Percentiles rank a stretch among this genome's conserved stretches.
These are phyloP conservation scores for Ginglymostoma cirratum DNA, from an alignment of 2,113 vertebrate genomes.

Conservation along the genomic window DNA sequence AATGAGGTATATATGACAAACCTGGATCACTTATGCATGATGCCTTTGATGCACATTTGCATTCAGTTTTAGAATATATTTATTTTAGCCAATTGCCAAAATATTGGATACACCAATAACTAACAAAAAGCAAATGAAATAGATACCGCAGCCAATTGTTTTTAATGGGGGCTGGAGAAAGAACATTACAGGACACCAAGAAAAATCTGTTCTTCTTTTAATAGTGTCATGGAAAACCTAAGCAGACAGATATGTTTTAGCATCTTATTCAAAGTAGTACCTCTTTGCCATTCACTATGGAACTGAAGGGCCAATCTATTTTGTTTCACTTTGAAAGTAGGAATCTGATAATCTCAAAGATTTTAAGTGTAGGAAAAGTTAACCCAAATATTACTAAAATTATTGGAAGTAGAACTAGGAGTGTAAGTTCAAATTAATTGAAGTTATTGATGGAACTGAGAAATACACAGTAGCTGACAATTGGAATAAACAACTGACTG, in stretches of 20 bases:
- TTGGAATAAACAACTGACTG: not conserved
- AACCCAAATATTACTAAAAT: not conserved
- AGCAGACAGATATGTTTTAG: not conserved
- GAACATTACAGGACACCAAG: not conserved
- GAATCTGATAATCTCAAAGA: not conserved
- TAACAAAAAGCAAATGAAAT: not conserved
- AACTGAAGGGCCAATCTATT: not conserved
- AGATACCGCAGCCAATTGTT: not conserved
- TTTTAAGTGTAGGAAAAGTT: not conserved
- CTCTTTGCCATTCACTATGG: not conserved
- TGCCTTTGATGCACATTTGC: not conserved
- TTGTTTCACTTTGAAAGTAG: not conserved
- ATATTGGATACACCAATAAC: not conserved
- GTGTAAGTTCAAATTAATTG: not conserved
- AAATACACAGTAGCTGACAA: not conserved
- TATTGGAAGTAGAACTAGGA: not conserved
- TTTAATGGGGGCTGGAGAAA: not conserved
- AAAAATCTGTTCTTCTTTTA: not conserved
- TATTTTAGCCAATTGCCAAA: not conserved
- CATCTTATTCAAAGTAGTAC: not conserved
- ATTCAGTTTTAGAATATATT: not conserved
- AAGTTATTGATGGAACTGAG: not conserved
- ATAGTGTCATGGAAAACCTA: not conserved
- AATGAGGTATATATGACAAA: not conserved
- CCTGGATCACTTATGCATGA: not conserved